These are phyloP conservation scores for Drosophila fungiperda DNA, from an alignment of 2,888 invertebrate genomes.

Conservation along the genomic window DNA sequence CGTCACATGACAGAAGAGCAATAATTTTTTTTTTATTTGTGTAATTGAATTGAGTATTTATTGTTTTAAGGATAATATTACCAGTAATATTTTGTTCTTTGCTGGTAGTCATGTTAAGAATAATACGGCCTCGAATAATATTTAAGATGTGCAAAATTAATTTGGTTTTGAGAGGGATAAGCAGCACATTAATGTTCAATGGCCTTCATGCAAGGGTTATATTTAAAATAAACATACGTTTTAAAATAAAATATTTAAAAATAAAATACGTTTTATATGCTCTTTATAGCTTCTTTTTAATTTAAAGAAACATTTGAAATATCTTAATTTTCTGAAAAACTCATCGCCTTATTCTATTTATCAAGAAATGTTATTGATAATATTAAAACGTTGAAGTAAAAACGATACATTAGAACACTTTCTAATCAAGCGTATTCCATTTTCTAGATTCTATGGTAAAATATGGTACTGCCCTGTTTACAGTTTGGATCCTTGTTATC, in stretches of 20 bases:
- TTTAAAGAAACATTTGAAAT: background rate
- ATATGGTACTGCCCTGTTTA: background rate
- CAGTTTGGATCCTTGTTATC: conserved; percentile 9
- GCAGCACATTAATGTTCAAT: background rate
- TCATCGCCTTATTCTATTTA: background rate
- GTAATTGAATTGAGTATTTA: background rate
- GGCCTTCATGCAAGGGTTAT: background rate
- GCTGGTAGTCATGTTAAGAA: background rate
- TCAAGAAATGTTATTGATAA: background rate
- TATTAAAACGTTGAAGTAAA: background rate
- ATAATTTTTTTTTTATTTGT: background rate
- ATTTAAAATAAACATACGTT: background rate
- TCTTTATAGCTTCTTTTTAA: background rate
- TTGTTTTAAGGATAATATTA: background rate
- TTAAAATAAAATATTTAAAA: background rate
- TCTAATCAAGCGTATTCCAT: background rate
- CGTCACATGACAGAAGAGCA: background rate
- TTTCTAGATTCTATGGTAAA: conserved; percentile 10
- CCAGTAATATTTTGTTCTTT: background rate
- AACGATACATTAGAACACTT: background rate
- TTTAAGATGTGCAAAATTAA: background rate
- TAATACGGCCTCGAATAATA: background rate
- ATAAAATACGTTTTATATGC: background rate
- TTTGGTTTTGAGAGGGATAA: background rate
- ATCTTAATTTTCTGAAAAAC: background rate